A percentile compares a stretch with the other conserved stretches of the same genome.
Conservation (phyloP, 2,888 invertebrate genomes). For the Gortyna flavago region DNA sequence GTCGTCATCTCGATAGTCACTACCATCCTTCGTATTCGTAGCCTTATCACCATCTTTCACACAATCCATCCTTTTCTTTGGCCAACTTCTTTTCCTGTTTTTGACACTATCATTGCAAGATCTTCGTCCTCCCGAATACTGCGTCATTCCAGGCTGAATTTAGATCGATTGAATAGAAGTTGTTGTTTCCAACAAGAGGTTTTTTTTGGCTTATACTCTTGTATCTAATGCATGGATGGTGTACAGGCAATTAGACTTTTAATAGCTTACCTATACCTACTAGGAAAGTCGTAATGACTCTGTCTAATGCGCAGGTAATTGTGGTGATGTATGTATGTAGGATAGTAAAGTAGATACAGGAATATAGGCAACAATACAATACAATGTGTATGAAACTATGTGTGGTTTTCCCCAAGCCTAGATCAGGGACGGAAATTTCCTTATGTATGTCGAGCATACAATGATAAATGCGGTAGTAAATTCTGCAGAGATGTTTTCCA, state of each 20-base stretch:
- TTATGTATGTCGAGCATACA: constrained; percentile 36
- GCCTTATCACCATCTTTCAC: neutral
- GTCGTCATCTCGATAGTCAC: neutral
- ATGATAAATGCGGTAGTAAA: constrained; percentile 68
- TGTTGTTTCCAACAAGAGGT: neutral
- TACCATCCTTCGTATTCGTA: neutral
- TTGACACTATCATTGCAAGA: neutral
- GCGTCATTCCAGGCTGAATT: too few species aligned
- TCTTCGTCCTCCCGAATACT: neutral
- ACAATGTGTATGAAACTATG: neutral
- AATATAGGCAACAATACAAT: neutral
- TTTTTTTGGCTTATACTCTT: neutral
- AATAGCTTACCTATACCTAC: neutral
- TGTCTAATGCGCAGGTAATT: neutral
- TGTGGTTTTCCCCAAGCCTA: constrained; percentile 44
- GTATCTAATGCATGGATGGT: neutral
- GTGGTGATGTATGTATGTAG: too few species aligned
- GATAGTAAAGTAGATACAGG: neutral
- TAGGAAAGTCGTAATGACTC: neutral
- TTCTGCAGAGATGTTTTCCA: constrained; percentile 60
- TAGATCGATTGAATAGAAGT: neutral
- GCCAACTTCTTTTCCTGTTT: neutral
- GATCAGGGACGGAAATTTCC: constrained; percentile 48
- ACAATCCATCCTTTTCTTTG: neutral
- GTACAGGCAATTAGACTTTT: neutral